Conservation (phyloP, 1,140 invertebrate species). For the Tetramorium parvispinum region DNA sequence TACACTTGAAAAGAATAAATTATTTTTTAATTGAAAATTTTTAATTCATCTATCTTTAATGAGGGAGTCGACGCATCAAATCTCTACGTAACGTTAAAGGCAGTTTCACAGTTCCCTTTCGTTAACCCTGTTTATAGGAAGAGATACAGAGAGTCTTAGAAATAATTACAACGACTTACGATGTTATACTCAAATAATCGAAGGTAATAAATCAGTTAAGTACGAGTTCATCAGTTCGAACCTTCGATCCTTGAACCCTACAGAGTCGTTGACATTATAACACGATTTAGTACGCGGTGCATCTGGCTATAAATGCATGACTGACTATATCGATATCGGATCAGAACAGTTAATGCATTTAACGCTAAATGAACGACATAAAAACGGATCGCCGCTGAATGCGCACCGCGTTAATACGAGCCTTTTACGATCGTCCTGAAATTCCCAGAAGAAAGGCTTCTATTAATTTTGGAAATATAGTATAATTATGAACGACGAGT, state of each 20-base stretch:
- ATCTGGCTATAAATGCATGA: conserved; percentile 54
- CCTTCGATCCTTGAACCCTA: conserved; percentile 69
- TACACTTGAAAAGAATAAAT: not conserved
- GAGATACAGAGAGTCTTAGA: conserved; percentile 54
- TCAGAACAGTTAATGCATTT: conserved; percentile 8
- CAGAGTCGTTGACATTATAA: conserved; percentile 3
- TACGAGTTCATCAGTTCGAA: conserved; percentile 74
- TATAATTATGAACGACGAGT: conserved; percentile 25
- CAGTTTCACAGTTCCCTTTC: conserved; percentile 73
- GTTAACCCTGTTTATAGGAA: conserved; percentile 77
- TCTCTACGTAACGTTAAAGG: conserved; percentile 69
- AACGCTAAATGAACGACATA: conserved; percentile 19
- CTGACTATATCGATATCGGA: not conserved
- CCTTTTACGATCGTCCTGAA: conserved; percentile 51
- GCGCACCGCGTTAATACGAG: not conserved
- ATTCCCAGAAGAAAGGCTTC: conserved; percentile 57
- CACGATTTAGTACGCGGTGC: conserved; percentile 5
- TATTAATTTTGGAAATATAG: not conserved
- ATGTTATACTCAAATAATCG: conserved; percentile 36
- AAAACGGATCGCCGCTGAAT: not conserved
- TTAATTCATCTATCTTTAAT: conserved; percentile 39
- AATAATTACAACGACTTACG: conserved; percentile 54
- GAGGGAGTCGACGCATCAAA: conserved; percentile 16
- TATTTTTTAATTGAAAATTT: not conserved
- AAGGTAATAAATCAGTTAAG: conserved; percentile 61